Evolutionary conservation across 2,888 invertebrate species (phyloP).

Genomic region (Dryocosmus kuriphilus): DNA sequence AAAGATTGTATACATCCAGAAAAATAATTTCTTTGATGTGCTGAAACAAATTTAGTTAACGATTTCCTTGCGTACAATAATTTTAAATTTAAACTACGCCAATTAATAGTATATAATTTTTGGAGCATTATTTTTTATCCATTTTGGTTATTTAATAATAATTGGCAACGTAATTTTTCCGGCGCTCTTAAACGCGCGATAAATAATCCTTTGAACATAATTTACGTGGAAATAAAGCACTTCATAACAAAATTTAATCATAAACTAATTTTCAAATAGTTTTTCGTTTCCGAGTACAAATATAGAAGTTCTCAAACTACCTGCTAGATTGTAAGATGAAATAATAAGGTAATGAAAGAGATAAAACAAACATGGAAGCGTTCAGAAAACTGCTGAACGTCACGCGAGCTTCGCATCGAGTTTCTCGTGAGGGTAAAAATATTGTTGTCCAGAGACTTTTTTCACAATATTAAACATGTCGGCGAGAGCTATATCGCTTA

Average conservation of each 20-base stretch:
- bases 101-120: too few relatives aligned
- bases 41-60: too few relatives aligned
- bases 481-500: slow-evolving; percentile 55
- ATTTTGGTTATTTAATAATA: too few relatives aligned
- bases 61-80: too few relatives aligned
- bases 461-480: slow-evolving; percentile 56
- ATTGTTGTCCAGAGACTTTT: slow-evolving; percentile 55
- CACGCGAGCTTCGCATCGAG: slow-evolving; percentile 62
- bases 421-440: slow-evolving; percentile 55
- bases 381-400: slow-evolving; percentile 49
- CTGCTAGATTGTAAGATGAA: slow-evolving; percentile 26
- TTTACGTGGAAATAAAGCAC: too few relatives aligned
- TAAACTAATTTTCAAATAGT: not conserved
- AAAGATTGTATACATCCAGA: too few relatives aligned
- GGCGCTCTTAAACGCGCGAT: too few relatives aligned
- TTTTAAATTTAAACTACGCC: too few relatives aligned
- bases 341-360: slow-evolving; percentile 38
- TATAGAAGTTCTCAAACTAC: slow-evolving; percentile 23
- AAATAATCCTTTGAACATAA: too few relatives aligned
- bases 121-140: too few relatives aligned
- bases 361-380: slow-evolving; percentile 31
- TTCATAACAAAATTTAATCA: not conserved
- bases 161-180: too few relatives aligned
- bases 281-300: not conserved
- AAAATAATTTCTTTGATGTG: too few relatives aligned